Evolutionary conservation across 2,888 invertebrate species (phyloP), one percentile per base, ranked within the genome.

Genomic region (Tipula helvola): DNA sequence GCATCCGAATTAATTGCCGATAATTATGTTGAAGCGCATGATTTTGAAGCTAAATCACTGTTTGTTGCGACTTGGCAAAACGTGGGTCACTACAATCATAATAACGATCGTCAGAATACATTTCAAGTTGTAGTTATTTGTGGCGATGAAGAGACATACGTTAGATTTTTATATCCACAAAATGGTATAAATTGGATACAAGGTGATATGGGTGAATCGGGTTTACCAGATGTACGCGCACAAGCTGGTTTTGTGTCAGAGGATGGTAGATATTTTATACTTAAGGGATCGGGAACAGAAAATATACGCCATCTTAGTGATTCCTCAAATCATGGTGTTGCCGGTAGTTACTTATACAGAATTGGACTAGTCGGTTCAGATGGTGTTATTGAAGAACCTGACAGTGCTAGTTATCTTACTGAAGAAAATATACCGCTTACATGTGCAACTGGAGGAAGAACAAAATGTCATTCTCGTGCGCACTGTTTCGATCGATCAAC

Each of bases 111-210:
- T 90, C 94, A 93, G 87, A 98, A 99, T 91, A 98, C 97, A 41
- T 98, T 96, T 91, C 99, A 99, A 93, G 90, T 90, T 87, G 90
- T 89, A 0, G 87, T 92, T 84, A 91, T 92, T 86, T 88, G 89
- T 42, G 89, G 89, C 86, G 90, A 90, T 2, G 88, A 89, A 0
- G 95, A 96, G 88, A 96, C 96, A 3, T 99, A 96, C 90, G 96
- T 95, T 0, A 95, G 97, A 89, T 94, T 98, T 88, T 92, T 97
- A 87, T 99, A 99, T 91, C 96, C 97, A 0, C 95, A 96, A 89
- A 93, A 95, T 87, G 97, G 97, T 0, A 95, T 99, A 86, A 96
- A 97, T 90, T 99, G 99, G 99, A 94, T 97, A 86, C 96, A 96
- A 90, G 96, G 96, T 86, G 95, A 95, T 87, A 93, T 94, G 0